A percentile compares a stretch with the other conserved stretches of the same genome.
Conservation (phyloP, 2,113 vertebrate genomes). For the Promerops cafer region DNA sequence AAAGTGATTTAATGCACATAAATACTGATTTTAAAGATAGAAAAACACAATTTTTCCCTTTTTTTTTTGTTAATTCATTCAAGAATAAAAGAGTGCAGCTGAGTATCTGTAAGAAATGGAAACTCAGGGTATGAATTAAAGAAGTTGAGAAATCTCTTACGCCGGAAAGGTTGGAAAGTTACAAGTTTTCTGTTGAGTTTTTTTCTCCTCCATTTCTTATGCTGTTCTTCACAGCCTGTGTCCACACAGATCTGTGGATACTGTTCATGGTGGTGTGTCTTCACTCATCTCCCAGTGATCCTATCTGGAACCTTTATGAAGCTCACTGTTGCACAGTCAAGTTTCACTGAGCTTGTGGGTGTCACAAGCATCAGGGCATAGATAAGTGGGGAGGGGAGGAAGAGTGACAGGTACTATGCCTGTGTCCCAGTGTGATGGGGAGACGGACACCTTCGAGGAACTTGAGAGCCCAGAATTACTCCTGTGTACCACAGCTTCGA, state of each 20-base stretch:
- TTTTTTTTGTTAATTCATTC: neutral
- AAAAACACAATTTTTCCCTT: neutral
- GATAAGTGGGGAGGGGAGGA: neutral
- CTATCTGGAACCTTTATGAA: neutral
- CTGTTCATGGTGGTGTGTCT: neutral
- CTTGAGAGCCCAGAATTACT: neutral
- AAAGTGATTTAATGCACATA: neutral
- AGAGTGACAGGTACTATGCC: neutral
- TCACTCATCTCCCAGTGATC: neutral
- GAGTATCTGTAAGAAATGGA: neutral
- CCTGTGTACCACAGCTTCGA: neutral
- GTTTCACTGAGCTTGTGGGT: neutral
- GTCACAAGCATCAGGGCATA: accelerated
- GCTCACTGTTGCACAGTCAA: neutral
- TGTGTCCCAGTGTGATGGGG: neutral
- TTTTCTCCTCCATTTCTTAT: neutral
- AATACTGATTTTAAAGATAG: neutral
- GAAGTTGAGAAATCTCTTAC: neutral
- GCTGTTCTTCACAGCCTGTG: neutral
- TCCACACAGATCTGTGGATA: neutral
- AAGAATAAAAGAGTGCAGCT: neutral
- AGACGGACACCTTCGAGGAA: accelerated
- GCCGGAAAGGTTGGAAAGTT: neutral
- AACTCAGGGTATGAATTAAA: neutral
- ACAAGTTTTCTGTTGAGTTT: neutral